Evolutionary conservation across 1,140 invertebrate genomes (phyloP), one percentile per base, ranked within the genome.

Genomic region (Calliopsis andreniformis): DNA sequence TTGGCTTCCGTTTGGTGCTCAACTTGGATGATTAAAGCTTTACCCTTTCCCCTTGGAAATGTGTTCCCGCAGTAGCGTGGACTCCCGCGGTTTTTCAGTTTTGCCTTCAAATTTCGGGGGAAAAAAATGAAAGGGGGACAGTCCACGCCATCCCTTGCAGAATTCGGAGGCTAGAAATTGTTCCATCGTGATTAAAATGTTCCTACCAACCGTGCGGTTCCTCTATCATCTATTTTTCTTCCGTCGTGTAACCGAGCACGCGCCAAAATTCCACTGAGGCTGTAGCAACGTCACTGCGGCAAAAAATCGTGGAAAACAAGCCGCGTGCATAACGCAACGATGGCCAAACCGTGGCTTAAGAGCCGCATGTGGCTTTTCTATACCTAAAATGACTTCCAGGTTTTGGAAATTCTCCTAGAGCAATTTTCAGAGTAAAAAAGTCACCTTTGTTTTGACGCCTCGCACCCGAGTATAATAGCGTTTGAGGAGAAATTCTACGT

Each of bases 101-200:
- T 56, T 56, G 5, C n/a, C 71, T 42, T 23, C 30, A 14, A 42
- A 45, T 56, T 75, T 75, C 64, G 14, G 20, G 35, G 16, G 35
- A 23, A 42, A 23, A 32, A 23, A 12, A 25, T 14, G 16, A 39
- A 25, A 28, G 32, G 8, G 43, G 30, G 30, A 55, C 7, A 8
- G 18, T 35, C 16, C 51, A n/a, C 51, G 63, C 67, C 51, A 56
- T 56, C 20, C 23, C 20, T 62, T n/a, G 39, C 30, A 66, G 47
- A 75, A 55, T 53, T 63, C 56, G 63, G 12, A 18, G 20, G 30
- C 10, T n/a, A 42, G n/a, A 75, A 67, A 56, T 67, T 58, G 39
- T 75, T 67, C 71, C 42, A 53, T 67, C 51, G 39, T 75, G 71
- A 75, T 75, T 75, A 75, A 75, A 75, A 67, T 66, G 62, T 58